A percentile compares a stretch with the other conserved stretches of the same genome.
phyloP scores from a whole-genome alignment of 2,888 invertebrate genomes.

The Tiliacea citrago region DNA sequence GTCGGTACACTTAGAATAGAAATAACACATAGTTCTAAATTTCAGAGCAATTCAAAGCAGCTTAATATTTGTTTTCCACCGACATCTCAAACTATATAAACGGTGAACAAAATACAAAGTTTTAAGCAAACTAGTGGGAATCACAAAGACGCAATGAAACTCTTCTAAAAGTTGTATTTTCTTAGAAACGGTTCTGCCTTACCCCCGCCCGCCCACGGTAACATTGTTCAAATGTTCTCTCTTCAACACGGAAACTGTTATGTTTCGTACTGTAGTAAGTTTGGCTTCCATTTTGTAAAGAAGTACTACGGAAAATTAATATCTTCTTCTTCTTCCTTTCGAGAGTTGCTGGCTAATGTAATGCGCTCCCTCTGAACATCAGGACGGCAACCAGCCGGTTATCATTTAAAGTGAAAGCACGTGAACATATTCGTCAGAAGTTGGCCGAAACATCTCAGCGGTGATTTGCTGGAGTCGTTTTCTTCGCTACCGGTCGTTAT shows the following conservation, averaged over 20 bases:
- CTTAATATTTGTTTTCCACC: neutral
- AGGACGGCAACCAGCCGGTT: too few species aligned
- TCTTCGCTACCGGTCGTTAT: too few species aligned
- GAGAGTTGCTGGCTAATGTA: neutral
- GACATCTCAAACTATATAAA: neutral
- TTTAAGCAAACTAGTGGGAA: slow-evolving; percentile 13
- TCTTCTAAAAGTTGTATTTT: slow-evolving; percentile 46
- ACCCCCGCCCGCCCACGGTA: neutral
- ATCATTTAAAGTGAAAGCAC: too few species aligned
- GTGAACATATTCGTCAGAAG: too few species aligned
- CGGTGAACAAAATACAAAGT: slow-evolving; percentile 1
- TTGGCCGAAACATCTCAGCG: too few species aligned
- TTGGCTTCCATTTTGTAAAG: slow-evolving; percentile 12
- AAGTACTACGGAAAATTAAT: slow-evolving; percentile 3
- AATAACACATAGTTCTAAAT: neutral
- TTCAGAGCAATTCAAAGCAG: neutral
- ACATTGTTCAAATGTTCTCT: slow-evolving; percentile 31
- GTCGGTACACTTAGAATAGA: neutral
- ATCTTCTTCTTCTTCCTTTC: neutral
- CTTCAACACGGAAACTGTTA: slow-evolving; percentile 14
- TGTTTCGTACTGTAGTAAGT: slow-evolving; percentile 10
- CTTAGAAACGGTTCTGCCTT: slow-evolving; percentile 2
- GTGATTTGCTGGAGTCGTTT: too few species aligned
- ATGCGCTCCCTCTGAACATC: too few species aligned
- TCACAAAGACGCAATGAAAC: slow-evolving; percentile 34